A percentile compares a stretch with the other conserved stretches of the same genome.
Evolutionary conservation across 2,888 invertebrate species (phyloP).

Genomic region (Eupithecia subumbrata): DNA sequence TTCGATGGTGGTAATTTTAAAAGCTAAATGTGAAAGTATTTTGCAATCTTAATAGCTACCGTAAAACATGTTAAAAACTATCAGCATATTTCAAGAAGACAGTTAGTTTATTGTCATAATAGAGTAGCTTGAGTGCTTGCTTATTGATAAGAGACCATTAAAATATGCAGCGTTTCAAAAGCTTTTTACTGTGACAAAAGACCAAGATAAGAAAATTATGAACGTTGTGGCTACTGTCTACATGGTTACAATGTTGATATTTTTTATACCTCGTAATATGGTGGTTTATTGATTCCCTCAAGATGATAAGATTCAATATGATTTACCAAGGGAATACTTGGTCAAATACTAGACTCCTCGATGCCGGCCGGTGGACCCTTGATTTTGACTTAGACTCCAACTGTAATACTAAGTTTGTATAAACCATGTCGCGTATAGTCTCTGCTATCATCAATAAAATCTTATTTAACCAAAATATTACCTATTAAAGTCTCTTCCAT

Average conservation of each 20-base stretch:
- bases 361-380: background rate
- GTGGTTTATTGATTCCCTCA: background rate
- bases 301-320: background rate
- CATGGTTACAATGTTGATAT: background rate
- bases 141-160: constrained; percentile 31
- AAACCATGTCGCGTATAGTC: background rate
- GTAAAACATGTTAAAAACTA: constrained; percentile 10
- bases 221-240: constrained; percentile 9
- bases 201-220: constrained; percentile 24
- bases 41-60: constrained; percentile 9
- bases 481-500: too few species aligned
- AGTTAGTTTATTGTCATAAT: constrained; percentile 20
- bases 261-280: background rate
- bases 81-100: constrained; percentile 19
- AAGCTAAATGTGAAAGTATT: constrained; percentile 3
- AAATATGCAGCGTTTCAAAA: constrained; percentile 34
- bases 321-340: background rate
- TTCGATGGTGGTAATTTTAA: background rate
- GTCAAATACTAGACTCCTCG: background rate
- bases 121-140: constrained; percentile 22
- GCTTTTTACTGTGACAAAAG: constrained; percentile 33
- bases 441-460: too few species aligned
- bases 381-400: too few species aligned
- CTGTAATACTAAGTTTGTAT: too few species aligned
- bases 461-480: too few species aligned